Conservation (phyloP, 1,140 invertebrate species). For the Drosophila ironensis region DNA sequence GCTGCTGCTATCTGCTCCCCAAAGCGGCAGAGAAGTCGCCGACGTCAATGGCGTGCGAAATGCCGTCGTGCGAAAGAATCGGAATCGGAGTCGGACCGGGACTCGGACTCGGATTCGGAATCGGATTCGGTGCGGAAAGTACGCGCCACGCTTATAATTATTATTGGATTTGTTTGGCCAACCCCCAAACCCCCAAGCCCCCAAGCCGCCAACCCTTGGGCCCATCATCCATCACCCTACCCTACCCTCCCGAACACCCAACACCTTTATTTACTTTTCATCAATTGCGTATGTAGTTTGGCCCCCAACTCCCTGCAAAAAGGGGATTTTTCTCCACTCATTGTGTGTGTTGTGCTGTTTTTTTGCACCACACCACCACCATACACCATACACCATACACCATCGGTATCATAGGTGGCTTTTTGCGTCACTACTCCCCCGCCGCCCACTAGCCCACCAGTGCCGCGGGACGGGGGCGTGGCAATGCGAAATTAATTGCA, state of each 20-base stretch:
- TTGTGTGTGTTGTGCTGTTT: conserved; percentile 9
- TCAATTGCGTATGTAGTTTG: conserved; percentile 26
- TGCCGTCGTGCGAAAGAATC: conserved; percentile 37
- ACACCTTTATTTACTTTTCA: conserved; percentile 25
- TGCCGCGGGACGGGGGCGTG: conserved; percentile 9
- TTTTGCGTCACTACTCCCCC: conserved; percentile 21
- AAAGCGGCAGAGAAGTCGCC: too few species aligned
- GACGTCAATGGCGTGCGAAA: conserved; percentile 58
- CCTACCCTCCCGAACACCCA: not conserved
- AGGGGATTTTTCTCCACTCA: conserved; percentile 27
- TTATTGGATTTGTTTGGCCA: conserved; percentile 60
- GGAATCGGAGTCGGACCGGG: conserved; percentile 1
- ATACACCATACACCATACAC: too few species aligned
- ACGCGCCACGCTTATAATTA: conserved; percentile 58
- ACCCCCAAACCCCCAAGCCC: not conserved
- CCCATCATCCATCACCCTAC: too few species aligned
- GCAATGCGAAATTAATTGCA: conserved; percentile 51
- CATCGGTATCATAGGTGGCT: too few species aligned
- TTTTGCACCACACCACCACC: too few species aligned
- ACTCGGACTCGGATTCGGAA: not conserved
- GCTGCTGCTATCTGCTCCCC: too few species aligned
- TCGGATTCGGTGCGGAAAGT: conserved; percentile 38
- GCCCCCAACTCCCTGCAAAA: not conserved
- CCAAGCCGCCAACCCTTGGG: not conserved
- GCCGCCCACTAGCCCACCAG: too few species aligned